phyloP scores from a whole-genome alignment of 2,113 vertebrate genomes.

The Cynocephalus volans region DNA sequence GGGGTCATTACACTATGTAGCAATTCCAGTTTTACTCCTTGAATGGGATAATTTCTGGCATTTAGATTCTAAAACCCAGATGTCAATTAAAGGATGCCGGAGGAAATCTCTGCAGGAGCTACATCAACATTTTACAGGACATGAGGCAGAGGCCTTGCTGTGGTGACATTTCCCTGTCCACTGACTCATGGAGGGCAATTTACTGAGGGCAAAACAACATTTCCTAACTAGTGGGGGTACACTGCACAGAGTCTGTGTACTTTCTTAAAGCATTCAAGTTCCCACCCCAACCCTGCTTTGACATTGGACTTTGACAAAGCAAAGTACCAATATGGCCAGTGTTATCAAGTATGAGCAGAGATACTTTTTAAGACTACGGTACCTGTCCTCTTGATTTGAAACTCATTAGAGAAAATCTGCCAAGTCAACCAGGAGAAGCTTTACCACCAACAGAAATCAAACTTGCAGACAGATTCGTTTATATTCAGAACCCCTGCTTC shows the following conservation, averaged over 20 bases:
- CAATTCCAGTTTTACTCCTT: constrained; percentile 73
- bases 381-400: constrained; percentile 58
- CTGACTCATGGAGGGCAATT: constrained; percentile 21
- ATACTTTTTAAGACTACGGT: constrained; percentile 52
- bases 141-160: neutral
- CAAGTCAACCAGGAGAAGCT: constrained; percentile 63
- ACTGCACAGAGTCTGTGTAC: neutral
- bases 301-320: constrained; percentile 59
- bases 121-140: constrained; percentile 68
- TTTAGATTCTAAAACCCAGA: constrained; percentile 78
- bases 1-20: constrained; percentile 60
- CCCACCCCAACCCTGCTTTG: neutral
- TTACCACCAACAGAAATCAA: constrained; percentile 71
- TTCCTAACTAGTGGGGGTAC: constrained; percentile 43
- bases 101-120: constrained; percentile 56
- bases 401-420: constrained; percentile 67
- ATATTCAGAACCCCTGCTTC: constrained; percentile 23
- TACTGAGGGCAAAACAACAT: constrained; percentile 33
- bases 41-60: constrained; percentile 74
- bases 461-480: constrained; percentile 63
- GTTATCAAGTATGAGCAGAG: neutral
- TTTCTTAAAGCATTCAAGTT: constrained; percentile 55
- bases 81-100: constrained; percentile 77
- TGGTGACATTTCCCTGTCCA: constrained; percentile 6
- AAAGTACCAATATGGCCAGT: neutral